A percentile compares a stretch with the other conserved stretches of the same genome.
These are phyloP conservation scores for Amiota minor DNA, from an alignment of 2,888 invertebrate genomes.

Conservation along the genomic window DNA sequence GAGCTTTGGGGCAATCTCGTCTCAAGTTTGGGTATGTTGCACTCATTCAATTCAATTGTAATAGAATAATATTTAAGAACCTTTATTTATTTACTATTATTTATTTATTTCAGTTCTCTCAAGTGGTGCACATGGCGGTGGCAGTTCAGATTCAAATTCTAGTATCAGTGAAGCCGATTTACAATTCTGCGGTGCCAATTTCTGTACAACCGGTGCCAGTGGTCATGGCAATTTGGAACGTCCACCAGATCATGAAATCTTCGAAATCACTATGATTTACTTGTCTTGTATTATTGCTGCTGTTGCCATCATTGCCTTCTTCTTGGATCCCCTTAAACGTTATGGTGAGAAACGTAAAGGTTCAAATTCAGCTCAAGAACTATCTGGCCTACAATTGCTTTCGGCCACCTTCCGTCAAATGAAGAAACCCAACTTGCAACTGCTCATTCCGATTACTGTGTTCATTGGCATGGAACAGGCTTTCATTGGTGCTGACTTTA, in stretches of 20 bases:
- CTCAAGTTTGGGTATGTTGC: constrained; percentile 80
- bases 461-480: constrained; percentile 99
- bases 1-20: constrained; percentile 97
- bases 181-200: constrained; percentile 84
- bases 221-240: constrained; percentile 85
- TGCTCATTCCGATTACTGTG: constrained; percentile 94
- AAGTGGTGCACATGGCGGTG: constrained; percentile 80
- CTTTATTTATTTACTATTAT: background rate
- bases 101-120: constrained; percentile 76
- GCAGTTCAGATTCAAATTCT: constrained; percentile 72
- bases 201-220: constrained; percentile 83
- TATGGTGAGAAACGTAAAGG: constrained; percentile 90
- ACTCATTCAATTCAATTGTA: constrained; percentile 26
- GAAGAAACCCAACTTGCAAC: constrained; percentile 91
- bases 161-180: constrained; percentile 75
- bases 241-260: constrained; percentile 89
- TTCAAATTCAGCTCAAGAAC: constrained; percentile 81
- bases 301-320: constrained; percentile 87
- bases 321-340: constrained; percentile 93
- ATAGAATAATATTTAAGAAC: background rate
- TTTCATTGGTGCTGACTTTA: constrained; percentile 93
- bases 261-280: constrained; percentile 91
- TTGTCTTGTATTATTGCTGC: constrained; percentile 89
- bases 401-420: constrained; percentile 93
- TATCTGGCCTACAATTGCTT: constrained; percentile 85